Evolutionary conservation across 2,113 vertebrate species (phyloP).

Genomic region (Pteronura brasiliensis): DNA sequence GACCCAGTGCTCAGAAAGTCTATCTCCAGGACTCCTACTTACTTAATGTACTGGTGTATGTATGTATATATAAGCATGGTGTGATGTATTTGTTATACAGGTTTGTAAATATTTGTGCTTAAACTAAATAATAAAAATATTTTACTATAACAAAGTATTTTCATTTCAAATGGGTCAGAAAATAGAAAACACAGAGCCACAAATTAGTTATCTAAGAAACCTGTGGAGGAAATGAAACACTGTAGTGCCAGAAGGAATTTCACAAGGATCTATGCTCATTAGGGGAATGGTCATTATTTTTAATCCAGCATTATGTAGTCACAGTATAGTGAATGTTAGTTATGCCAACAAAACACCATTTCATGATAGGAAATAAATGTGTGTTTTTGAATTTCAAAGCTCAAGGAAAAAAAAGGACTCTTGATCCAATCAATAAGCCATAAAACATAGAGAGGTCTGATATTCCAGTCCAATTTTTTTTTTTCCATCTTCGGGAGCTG

Average conservation of each 20-base stretch:
- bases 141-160: constrained; percentile 32
- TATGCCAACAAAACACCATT: constrained; percentile 40
- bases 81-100: not conserved
- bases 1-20: not conserved
- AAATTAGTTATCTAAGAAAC: constrained; percentile 34
- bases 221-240: not conserved
- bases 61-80: not conserved
- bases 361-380: not conserved
- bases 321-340: not conserved
- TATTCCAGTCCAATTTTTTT: not conserved
- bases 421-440: constrained; percentile 34
- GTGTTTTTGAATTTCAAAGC: constrained; percentile 3
- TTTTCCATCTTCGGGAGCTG: not conserved
- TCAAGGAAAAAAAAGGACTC: not conserved
- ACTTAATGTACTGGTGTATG: not conserved
- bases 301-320: not conserved
- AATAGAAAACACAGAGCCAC: not conserved
- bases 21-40: not conserved
- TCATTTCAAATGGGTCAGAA: constrained; percentile 40
- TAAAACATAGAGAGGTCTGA: not conserved
- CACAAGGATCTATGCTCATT: not conserved
- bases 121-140: constrained; percentile 8
- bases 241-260: constrained; percentile 18
- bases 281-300: not conserved
- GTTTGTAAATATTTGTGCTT: constrained; percentile 32